Evolutionary conservation across 2,113 vertebrate species (phyloP), one percentile per base, ranked within the genome.

Genomic region (Salvelinus sp.): DNA sequence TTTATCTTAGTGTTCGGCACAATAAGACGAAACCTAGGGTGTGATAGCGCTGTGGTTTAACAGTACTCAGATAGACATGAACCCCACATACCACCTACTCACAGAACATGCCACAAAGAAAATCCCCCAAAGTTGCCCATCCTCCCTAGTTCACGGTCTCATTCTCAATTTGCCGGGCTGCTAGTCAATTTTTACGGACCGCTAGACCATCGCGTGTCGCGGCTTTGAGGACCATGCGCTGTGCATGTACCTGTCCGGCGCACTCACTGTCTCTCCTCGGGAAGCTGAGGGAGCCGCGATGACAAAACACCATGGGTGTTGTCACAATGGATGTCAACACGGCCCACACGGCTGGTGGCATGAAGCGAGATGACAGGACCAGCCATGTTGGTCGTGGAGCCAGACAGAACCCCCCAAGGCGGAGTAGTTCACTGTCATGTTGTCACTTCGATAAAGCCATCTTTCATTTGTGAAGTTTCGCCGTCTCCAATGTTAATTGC

Each of bases 301-400:
- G 76, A 82, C 76, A 75, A 75, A 77, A 67, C 63, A 77, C 63
- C 76, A 82, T 68, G 74, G 76, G 80, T 82, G 68, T 33, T 74
- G 68, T 78, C 76, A 73, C 60, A 76, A 73, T 66, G 38, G 0
- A 25, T 22, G 62, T 78, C 82, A 75, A 65, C n/a, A 48, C 14
- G 33, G 58, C 69, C 73, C 10, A n/a, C 12, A 28, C 65, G 20
- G n/a, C 78, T 57, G 60, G 50, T 76, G 70, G 76, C 33, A 57
- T 63, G 77, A 83, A 60, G 66, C 3, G 13, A 79, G 66, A 2
- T 79, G 81, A 76, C 81, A 79, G 77, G 54, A 73, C 70, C 28
- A 25, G 50, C 50, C 16, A 18, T 5, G 16, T 18, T 18, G 16
- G 50, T 5, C 16, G 50, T 18, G 13, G 50, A 54, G 50, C 1